Evolutionary conservation across 2,797 vertebrate species (phyloP), one percentile per base, ranked within the genome.

Genomic region (Streptopelia turtur): DNA sequence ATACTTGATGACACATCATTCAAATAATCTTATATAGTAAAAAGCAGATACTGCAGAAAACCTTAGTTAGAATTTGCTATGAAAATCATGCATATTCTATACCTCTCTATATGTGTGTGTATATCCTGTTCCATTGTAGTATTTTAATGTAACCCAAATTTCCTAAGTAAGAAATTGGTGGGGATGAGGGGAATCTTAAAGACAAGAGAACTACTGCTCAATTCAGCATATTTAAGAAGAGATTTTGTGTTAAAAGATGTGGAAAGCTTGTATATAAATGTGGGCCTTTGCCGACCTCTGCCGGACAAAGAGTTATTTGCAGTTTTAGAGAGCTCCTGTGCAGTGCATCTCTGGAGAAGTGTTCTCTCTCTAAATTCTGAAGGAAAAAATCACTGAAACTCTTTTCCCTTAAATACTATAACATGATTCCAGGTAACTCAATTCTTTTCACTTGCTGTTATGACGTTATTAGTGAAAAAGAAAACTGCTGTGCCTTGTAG

Each of bases 221-320:
- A 10, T 57, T 68, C 11, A 35, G 16, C 21, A 5, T 30, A 27
- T 14, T 66, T 70, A 15, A 28, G 76, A 43, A 70, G 23, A 43
- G 70, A 18, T 15, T 43, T 5, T 35, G 24, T 24, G 18, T 83
- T 83, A 35, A 13, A 77, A 45, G 41, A 4, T 13, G 5, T 22
- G 25, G n/a, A 10, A 30, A 37, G 13, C 6, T 31, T 52, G 53
- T 37, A 5, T n/a, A 86, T 47, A 69, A 25, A 35, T 56, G 18
- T 68, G 79, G 69, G 65, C 33, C 28, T 93, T 63, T 93, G 61
- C 84, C 94, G 96, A 86, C 93, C 83, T 95, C 95, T 96, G 21
- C 69, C 0, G 93, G 95, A 63, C 20, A 70, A 20, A 68, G 22
- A 66, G 22, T 68, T 39, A 18, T 53, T 63, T 72, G 87, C 94